phyloP scores from a whole-genome alignment of 2,797 vertebrate species.

The Helarctos malayanus region DNA sequence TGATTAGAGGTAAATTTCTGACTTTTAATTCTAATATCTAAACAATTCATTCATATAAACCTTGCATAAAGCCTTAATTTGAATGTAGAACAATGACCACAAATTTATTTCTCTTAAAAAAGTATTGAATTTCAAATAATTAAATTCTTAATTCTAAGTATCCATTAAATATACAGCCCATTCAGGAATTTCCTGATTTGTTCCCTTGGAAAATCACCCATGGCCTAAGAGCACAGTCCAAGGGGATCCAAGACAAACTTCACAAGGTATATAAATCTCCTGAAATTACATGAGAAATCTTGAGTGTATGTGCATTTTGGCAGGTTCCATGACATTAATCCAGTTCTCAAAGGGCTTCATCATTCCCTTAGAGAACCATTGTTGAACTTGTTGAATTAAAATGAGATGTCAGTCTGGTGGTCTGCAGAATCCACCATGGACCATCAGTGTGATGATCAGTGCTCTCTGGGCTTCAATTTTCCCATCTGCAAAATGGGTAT shows the following conservation, averaged over 20 bases:
- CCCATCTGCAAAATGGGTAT: background rate
- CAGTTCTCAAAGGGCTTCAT: background rate
- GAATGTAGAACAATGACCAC: background rate
- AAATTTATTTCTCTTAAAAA: background rate
- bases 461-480: background rate
- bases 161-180: background rate
- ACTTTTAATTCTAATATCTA: background rate
- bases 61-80: background rate
- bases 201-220: background rate
- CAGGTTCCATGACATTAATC: background rate
- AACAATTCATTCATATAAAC: background rate
- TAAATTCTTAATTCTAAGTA: background rate
- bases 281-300: background rate
- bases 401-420: background rate
- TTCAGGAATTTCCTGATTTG: background rate
- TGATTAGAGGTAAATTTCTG: background rate
- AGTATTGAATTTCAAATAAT: background rate
- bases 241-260: background rate
- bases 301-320: background rate
- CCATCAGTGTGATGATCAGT: background rate
- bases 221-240: background rate
- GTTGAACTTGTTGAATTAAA: background rate
- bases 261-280: background rate
- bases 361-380: background rate
- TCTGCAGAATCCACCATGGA: background rate